phyloP scores from a whole-genome alignment of 2,113 vertebrate genomes.

The Anoplopoma fimbria region DNA sequence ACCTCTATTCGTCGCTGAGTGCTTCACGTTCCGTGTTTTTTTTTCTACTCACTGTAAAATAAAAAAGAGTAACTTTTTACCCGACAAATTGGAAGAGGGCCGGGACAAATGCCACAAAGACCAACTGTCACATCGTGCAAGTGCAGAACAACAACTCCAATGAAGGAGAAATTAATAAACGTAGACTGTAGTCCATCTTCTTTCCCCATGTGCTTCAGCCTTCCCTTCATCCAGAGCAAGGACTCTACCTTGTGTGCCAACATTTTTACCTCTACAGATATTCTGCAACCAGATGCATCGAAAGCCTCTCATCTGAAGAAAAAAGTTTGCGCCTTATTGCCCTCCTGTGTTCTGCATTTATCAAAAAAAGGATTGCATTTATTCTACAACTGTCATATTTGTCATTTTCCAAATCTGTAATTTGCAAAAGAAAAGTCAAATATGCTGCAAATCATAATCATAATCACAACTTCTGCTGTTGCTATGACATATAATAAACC shows the following conservation, averaged over 20 bases:
- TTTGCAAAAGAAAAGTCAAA: neutral
- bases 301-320: too few relatives aligned
- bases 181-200: too few relatives aligned
- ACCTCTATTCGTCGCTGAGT: neutral
- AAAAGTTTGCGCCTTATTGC: neutral
- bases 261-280: too few relatives aligned
- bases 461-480: neutral
- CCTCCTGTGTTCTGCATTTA: neutral
- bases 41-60: neutral
- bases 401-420: neutral
- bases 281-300: too few relatives aligned
- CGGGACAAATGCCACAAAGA: too few relatives aligned
- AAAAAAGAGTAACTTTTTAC: too few relatives aligned
- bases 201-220: neutral
- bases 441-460: neutral
- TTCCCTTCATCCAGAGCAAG: neutral
- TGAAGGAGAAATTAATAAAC: neutral
- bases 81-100: too few relatives aligned
- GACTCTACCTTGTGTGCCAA: neutral
- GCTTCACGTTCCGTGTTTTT: neutral
- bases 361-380: neutral
- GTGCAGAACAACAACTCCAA: neutral
- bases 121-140: too few relatives aligned
- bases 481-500: slow-evolving; percentile 1
- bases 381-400: neutral